A percentile compares a stretch with the other conserved stretches of the same genome.
Evolutionary conservation across 1,140 invertebrate species (phyloP).

Genomic region (Himalopsyche phryganea): DNA sequence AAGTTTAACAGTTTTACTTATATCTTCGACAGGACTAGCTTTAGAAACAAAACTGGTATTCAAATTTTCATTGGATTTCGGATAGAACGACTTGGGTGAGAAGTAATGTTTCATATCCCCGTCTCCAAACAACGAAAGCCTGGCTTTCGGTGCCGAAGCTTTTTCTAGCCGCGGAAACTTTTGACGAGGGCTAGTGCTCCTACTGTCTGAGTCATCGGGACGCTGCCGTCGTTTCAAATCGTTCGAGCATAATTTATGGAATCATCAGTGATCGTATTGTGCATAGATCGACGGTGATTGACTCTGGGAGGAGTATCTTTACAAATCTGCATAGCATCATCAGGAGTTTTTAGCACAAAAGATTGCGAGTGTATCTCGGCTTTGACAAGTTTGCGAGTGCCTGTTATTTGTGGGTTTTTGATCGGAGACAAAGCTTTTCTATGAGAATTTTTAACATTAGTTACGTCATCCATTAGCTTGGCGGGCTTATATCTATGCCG

Average conservation of each 20-base stretch:
- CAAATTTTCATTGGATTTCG: constrained; percentile 46
- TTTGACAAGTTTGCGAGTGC: constrained; percentile 1
- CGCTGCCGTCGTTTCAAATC: constrained; percentile 1
- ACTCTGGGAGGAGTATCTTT: constrained; percentile 7
- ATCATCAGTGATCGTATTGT: neutral
- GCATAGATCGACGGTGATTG: constrained; percentile 2
- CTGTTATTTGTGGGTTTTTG: neutral
- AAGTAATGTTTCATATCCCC: constrained; percentile 47
- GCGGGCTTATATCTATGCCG: neutral
- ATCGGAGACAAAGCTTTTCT: neutral
- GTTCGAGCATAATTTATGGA: neutral
- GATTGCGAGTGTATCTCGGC: constrained; percentile 41
- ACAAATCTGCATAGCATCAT: constrained; percentile 38
- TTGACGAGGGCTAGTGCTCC: constrained; percentile 35
- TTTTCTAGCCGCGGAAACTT: constrained; percentile 38
- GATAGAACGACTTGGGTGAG: constrained; percentile 54
- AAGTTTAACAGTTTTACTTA: constrained; percentile 35
- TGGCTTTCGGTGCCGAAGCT: constrained; percentile 41
- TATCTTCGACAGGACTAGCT: constrained; percentile 36
- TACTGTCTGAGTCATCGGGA: too few species aligned
- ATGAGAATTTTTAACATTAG: neutral
- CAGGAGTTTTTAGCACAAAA: constrained; percentile 53
- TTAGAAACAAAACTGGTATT: constrained; percentile 39
- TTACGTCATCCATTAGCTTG: neutral
- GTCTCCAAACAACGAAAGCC: constrained; percentile 46